These are phyloP conservation scores for Prionailurus bengalensis DNA, from an alignment of 2,113 vertebrate species.

Conservation along the genomic window DNA sequence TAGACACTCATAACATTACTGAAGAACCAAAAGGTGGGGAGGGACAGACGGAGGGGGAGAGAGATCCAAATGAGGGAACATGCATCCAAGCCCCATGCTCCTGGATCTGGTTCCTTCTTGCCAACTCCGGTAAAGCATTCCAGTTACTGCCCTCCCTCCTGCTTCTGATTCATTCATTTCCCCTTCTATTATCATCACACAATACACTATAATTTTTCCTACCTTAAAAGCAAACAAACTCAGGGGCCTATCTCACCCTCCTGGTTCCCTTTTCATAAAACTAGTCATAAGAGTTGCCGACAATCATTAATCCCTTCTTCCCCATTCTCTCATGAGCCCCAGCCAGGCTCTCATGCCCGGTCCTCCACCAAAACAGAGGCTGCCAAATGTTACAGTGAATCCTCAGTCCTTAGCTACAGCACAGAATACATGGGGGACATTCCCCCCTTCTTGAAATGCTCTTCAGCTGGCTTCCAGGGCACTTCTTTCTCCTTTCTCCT, in stretches of 20 bases:
- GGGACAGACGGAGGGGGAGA: too few species aligned
- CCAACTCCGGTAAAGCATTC: not conserved
- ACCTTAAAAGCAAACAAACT: not conserved
- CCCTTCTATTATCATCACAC: not conserved
- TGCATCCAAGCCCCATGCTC: not conserved
- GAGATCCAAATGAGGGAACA: not conserved
- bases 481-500: not conserved
- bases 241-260: not conserved
- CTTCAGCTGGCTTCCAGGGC: not conserved
- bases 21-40: not conserved
- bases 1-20: not conserved
- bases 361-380: not conserved
- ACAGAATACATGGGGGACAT: fast-evolving
- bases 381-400: not conserved
- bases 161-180: not conserved
- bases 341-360: too few species aligned
- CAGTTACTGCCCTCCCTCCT: not conserved
- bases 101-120: not conserved
- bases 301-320: not conserved
- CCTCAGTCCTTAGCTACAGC: not conserved
- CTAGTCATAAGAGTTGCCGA: not conserved
- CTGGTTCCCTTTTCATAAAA: not conserved
- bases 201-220: not conserved
- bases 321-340: not conserved
- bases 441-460: not conserved